A percentile compares a stretch with the other conserved stretches of the same genome.
Conservation (phyloP, 2,888 invertebrate species). For the Agrilus cyanescens region DNA sequence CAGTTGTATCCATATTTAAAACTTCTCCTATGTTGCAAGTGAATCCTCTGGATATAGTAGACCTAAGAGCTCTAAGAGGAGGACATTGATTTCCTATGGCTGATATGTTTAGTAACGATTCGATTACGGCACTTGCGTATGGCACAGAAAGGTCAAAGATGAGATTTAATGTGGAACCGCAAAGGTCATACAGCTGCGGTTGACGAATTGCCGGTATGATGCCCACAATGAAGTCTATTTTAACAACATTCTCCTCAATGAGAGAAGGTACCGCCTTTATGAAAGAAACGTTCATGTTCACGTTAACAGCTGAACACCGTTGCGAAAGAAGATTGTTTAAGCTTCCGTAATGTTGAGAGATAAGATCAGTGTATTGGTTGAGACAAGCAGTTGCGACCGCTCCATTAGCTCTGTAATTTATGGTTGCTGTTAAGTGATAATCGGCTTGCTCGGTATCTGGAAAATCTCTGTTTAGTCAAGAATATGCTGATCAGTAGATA, state of each 20-base stretch:
- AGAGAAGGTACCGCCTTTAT: conserved; percentile 69
- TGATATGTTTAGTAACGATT: conserved; percentile 77
- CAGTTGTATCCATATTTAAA: conserved; percentile 82
- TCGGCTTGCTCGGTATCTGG: conserved; percentile 87
- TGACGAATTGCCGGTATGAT: conserved; percentile 81
- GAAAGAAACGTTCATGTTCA: conserved; percentile 88
- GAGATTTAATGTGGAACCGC: conserved; percentile 83
- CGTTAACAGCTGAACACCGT: conserved; percentile 88
- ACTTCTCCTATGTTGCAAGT: conserved; percentile 91
- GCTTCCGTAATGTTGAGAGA: conserved; percentile 67
- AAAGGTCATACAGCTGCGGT: conserved; percentile 86
- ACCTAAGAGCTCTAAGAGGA: conserved; percentile 74
- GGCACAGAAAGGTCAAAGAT: conserved; percentile 92
- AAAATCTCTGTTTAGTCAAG: conserved; percentile 12
- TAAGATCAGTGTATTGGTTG: conserved; percentile 71
- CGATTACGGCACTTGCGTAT: conserved; percentile 80
- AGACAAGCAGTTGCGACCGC: conserved; percentile 77
- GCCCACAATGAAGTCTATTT: conserved; percentile 80
- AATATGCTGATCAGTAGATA: neutral
- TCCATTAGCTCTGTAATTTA: conserved; percentile 81
- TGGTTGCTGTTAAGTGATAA: conserved; percentile 77
- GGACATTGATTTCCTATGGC: conserved; percentile 89
- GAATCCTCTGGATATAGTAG: conserved; percentile 77
- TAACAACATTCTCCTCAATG: conserved; percentile 76
- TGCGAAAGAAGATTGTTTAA: conserved; percentile 76